A percentile compares a stretch with the other conserved stretches of the same genome.
phyloP scores from a whole-genome alignment of 1,140 invertebrate genomes.

The Holotrichia oblita region DNA sequence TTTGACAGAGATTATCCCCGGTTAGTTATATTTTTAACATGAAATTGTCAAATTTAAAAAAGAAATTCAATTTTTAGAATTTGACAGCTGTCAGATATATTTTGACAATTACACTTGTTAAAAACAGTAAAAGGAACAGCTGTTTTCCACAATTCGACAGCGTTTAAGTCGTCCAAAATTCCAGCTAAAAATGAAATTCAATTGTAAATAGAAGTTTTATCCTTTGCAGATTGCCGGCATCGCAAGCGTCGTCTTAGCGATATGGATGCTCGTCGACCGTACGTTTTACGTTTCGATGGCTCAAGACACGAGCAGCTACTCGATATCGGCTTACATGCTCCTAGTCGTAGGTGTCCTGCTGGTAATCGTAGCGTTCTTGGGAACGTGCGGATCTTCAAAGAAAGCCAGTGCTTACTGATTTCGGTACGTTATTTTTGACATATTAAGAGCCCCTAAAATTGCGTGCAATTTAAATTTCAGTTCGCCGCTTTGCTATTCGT shows the following conservation, averaged over 20 bases:
- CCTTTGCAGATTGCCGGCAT: conserved; percentile 80
- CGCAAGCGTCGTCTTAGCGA: conserved; percentile 70
- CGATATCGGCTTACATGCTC: conserved; percentile 78
- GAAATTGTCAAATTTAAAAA: too few relatives aligned
- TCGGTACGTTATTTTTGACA: conserved; percentile 67
- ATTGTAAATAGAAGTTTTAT: too few relatives aligned
- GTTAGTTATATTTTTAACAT: too few relatives aligned
- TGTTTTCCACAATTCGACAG: too few relatives aligned
- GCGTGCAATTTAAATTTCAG: conserved; percentile 65
- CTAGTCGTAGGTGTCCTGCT: conserved; percentile 82
- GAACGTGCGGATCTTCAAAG: conserved; percentile 89
- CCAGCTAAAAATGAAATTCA: too few relatives aligned
- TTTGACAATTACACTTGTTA: too few relatives aligned
- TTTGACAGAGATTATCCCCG: too few relatives aligned
- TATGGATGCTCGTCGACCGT: conserved; percentile 82
- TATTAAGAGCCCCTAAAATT: conserved; percentile 9
- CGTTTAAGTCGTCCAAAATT: too few relatives aligned
- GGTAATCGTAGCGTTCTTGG: conserved; percentile 86
- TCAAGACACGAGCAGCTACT: conserved; percentile 74
- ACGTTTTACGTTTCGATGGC: conserved; percentile 76
- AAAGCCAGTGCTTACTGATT: conserved; percentile 87
- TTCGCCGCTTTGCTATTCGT: conserved; percentile 79
- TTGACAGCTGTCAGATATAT: too few relatives aligned
- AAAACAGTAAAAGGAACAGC: too few relatives aligned
- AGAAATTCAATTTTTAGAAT: too few relatives aligned